These are phyloP conservation scores for Antigone vipio DNA, from an alignment of 2,113 vertebrate genomes.

Conservation along the genomic window DNA sequence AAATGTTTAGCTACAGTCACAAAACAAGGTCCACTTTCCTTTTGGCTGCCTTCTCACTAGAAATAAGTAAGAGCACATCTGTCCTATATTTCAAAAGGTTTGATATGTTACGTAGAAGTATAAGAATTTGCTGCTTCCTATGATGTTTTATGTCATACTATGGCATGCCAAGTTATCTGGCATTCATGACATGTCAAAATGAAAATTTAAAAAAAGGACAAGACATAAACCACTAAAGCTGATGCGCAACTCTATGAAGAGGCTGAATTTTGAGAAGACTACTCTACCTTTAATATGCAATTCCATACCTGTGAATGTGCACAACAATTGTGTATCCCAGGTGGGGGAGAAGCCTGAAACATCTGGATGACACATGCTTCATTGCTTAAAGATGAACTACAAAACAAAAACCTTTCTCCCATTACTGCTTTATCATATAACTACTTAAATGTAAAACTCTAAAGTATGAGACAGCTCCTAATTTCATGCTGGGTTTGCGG, in stretches of 20 bases:
- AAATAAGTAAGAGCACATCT: not conserved
- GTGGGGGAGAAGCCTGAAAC: not conserved
- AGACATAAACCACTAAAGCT: not conserved
- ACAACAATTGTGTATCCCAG: not conserved
- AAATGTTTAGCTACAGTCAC: not conserved
- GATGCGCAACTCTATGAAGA: fast-evolving
- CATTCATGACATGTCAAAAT: not conserved
- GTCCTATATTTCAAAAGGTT: not conserved
- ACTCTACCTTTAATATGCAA: not conserved
- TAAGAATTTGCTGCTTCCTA: not conserved
- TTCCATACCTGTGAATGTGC: fast-evolving
- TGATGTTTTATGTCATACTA: not conserved
- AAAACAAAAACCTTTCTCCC: not conserved
- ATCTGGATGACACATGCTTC: not conserved
- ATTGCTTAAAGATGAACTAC: not conserved
- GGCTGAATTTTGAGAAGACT: not conserved
- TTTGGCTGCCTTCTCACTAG: not conserved
- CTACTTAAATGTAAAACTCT: not conserved
- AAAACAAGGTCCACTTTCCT: not conserved
- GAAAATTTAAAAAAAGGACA: not conserved
- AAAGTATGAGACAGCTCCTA: not conserved
- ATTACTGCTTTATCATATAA: not conserved
- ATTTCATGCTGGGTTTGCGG: not conserved
- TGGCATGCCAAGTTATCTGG: not conserved
- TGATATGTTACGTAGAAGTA: not conserved